Conservation (phyloP, 2,113 vertebrate genomes). For the Eretmochelys imbricata region DNA sequence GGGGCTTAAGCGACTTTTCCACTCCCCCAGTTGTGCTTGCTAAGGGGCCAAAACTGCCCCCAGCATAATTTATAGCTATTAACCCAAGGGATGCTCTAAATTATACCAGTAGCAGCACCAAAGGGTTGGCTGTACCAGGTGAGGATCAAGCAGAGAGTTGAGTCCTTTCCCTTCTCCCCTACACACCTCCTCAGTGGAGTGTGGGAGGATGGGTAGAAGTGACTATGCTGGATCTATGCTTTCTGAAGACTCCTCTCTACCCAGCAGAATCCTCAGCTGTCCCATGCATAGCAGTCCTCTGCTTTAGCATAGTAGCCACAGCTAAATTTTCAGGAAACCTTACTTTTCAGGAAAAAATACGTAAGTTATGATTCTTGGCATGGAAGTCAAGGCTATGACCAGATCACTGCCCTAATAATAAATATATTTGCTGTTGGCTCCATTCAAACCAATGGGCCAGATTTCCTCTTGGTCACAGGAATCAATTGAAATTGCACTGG, state of each 20-base stretch:
- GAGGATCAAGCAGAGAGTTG: not conserved
- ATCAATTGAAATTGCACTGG: not conserved
- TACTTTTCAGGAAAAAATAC: not conserved
- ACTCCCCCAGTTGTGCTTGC: not conserved
- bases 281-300: not conserved
- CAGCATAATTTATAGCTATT: not conserved
- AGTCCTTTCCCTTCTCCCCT: not conserved
- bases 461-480: not conserved
- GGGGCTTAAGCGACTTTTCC: not conserved
- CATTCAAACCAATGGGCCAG: not conserved
- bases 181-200: not conserved
- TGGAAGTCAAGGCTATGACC: not conserved
- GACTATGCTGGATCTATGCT: not conserved
- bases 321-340: not conserved
- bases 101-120: not conserved
- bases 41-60: not conserved
- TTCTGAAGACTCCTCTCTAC: not conserved
- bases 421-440: not conserved
- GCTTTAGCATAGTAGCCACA: accelerated
- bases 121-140: accelerated
- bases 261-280: not conserved
- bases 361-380: not conserved
- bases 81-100: not conserved
- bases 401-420: not conserved
- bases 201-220: not conserved